Evolutionary conservation across 2,797 vertebrate species (phyloP).

Genomic region (Channallabes apus): DNA sequence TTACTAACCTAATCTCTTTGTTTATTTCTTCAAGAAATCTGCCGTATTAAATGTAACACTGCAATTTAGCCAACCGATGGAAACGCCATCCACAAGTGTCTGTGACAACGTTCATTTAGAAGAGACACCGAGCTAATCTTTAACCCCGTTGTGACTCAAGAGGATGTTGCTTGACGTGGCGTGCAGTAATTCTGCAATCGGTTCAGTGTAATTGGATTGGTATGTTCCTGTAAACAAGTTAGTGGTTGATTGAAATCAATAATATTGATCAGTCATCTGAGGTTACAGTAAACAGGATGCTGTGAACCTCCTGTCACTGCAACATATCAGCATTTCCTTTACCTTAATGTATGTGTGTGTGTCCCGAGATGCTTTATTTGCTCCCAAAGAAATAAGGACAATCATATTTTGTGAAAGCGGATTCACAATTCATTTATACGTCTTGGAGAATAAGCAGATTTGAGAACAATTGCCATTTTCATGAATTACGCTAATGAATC

Average conservation of each 20-base stretch:
- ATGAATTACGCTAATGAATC: neutral
- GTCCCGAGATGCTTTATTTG: neutral
- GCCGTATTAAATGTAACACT: neutral
- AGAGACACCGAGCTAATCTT: constrained; percentile 14
- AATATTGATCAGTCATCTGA: constrained; percentile 30
- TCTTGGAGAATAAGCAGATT: neutral
- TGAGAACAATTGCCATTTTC: neutral
- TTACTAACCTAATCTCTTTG: neutral
- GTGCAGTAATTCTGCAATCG: constrained; percentile 10
- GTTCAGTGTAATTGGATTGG: constrained; percentile 40
- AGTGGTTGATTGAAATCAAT: constrained; percentile 45
- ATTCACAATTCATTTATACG: neutral
- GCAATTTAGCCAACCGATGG: neutral
- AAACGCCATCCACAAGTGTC: neutral
- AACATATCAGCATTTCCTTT: constrained; percentile 2
- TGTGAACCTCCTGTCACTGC: neutral
- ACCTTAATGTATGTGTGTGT: neutral
- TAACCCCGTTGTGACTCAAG: neutral
- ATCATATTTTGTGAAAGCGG: neutral
- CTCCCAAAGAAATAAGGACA: neutral
- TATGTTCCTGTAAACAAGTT: constrained; percentile 43
- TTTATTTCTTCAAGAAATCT: neutral
- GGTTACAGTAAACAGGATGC: constrained; percentile 20
- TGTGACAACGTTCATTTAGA: neutral
- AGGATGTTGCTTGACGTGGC: constrained; percentile 20